Percentiles rank a stretch among this genome's conserved stretches.
These are phyloP conservation scores for Neodiprion pinetum DNA, from an alignment of 1,140 invertebrate species.

Conservation along the genomic window DNA sequence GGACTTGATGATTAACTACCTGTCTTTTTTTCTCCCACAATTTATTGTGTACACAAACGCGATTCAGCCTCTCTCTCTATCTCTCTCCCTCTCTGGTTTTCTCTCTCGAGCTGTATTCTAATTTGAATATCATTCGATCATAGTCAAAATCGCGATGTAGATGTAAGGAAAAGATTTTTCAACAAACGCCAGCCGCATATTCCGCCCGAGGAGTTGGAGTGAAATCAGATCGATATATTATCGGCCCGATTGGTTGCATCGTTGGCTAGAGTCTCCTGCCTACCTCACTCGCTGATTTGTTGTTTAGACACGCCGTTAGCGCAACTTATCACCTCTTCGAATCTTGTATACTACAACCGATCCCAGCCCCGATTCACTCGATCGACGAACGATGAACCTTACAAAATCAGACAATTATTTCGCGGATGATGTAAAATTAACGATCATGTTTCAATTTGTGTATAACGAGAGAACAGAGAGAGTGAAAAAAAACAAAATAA, in stretches of 20 bases:
- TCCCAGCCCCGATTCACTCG: neutral
- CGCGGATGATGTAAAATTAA: too few relatives aligned
- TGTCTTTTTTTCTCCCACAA: too few relatives aligned
- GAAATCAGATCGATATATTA: constrained; percentile 5
- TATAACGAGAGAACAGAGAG: too few relatives aligned
- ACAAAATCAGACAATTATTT: too few relatives aligned
- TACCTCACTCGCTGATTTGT: neutral
- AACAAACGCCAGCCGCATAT: neutral
- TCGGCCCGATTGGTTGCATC: neutral
- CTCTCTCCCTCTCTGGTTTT: constrained; percentile 33
- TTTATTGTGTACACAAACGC: too few relatives aligned
- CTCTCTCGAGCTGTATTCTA: constrained; percentile 27
- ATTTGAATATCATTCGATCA: neutral
- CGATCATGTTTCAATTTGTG: too few relatives aligned
- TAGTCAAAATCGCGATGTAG: neutral
- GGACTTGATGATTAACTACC: too few relatives aligned
- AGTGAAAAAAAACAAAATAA: too few relatives aligned
- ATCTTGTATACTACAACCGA: neutral
- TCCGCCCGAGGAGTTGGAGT: neutral
- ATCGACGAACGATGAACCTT: neutral
- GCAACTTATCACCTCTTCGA: neutral
- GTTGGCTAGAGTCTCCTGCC: neutral
- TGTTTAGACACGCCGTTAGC: constrained; percentile 7
- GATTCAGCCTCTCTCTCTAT: constrained; percentile 22
- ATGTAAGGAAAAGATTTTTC: neutral